Conservation (phyloP, 2,113 vertebrate species). For the Rissa tridactyla region DNA sequence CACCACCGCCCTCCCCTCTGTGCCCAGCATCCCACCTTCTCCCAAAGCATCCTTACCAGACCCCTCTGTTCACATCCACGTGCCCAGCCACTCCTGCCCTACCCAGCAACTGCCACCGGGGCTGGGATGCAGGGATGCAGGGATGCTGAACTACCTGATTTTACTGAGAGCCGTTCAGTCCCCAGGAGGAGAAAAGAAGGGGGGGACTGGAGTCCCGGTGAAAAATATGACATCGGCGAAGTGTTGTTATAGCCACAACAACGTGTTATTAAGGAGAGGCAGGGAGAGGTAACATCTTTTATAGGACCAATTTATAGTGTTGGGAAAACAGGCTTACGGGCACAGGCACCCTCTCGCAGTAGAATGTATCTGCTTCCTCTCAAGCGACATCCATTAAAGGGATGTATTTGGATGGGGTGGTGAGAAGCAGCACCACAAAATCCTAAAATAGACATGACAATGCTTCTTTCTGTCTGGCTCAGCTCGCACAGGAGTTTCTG, state of each 20-base stretch:
- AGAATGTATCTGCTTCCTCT: constrained; percentile 15
- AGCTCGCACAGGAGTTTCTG: neutral
- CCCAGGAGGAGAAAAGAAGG: neutral
- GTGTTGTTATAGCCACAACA: neutral
- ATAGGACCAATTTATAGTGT: neutral
- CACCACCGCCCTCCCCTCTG: neutral
- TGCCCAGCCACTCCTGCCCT: neutral
- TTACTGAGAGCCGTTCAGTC: neutral
- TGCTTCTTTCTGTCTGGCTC: constrained; percentile 10
- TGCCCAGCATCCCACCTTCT: neutral
- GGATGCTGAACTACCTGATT: neutral
- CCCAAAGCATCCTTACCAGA: neutral
- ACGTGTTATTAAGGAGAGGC: neutral
- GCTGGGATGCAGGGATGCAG: neutral
- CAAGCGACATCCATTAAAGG: neutral
- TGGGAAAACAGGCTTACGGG: neutral
- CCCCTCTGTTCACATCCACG: neutral
- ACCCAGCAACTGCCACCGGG: rapidly evolving
- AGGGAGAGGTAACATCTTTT: constrained; percentile 20
- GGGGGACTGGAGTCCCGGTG: neutral
- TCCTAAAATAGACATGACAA: neutral
- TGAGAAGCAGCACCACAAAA: neutral
- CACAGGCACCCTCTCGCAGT: neutral
- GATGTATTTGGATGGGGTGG: neutral
- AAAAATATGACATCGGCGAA: neutral